phyloP scores from a whole-genome alignment of 2,113 vertebrate species.

The Desmodus rotundus region DNA sequence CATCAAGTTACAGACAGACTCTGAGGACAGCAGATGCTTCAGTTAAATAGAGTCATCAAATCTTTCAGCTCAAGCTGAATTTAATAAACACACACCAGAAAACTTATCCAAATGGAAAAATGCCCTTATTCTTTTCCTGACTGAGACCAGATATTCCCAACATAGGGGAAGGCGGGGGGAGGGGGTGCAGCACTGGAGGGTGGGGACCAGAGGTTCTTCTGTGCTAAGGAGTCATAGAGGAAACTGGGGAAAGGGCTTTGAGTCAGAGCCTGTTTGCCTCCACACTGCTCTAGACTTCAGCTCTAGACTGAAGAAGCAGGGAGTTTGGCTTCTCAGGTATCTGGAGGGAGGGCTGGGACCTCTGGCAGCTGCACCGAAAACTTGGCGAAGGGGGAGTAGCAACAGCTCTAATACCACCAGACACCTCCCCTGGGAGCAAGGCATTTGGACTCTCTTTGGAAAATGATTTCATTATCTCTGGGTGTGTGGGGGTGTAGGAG shows the following conservation, averaged over 20 bases:
- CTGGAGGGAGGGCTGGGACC: not conserved
- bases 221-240: not conserved
- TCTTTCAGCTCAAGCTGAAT: constrained; percentile 44
- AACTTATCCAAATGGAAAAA: constrained; percentile 52
- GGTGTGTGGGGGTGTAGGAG: not conserved
- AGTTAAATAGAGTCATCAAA: constrained; percentile 25
- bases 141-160: not conserved
- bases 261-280: not conserved
- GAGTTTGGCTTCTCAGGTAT: not conserved
- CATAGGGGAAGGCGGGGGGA: not conserved
- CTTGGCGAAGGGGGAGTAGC: not conserved
- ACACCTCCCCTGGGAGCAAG: not conserved
- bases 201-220: not conserved
- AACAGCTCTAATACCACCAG: too few relatives aligned
- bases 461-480: constrained; percentile 25
- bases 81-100: constrained; percentile 50
- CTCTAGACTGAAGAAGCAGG: not conserved
- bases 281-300: not conserved
- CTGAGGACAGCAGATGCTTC: constrained; percentile 33
- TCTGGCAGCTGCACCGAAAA: not conserved
- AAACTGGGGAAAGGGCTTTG: not conserved
- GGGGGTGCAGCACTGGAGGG: fast-evolving
- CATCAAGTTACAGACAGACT: not conserved
- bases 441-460: not conserved
- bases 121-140: constrained; percentile 14